These are phyloP conservation scores for Poecilus cupreus DNA, from an alignment of 2,888 invertebrate species.

Conservation along the genomic window DNA sequence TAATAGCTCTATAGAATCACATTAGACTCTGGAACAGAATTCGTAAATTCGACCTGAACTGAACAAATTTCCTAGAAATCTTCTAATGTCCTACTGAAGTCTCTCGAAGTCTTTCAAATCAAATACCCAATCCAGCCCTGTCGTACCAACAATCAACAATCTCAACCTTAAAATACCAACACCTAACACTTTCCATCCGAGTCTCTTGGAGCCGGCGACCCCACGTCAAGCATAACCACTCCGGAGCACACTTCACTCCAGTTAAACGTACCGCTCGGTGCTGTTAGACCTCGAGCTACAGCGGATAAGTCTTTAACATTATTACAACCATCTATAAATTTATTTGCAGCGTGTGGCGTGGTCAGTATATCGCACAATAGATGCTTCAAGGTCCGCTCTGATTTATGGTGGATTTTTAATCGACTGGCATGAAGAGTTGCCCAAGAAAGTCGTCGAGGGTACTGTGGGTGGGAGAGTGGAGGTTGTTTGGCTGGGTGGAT, in stretches of 20 bases:
- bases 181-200: too few species aligned
- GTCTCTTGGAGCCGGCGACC: neutral
- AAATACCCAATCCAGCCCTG: too few species aligned
- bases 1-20: too few species aligned
- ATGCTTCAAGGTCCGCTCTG: conserved; percentile 50
- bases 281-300: conserved; percentile 41
- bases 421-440: conserved; percentile 32
- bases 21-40: too few species aligned
- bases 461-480: neutral
- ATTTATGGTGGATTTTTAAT: conserved; percentile 51
- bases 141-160: too few species aligned
- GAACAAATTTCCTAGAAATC: too few species aligned
- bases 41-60: too few species aligned
- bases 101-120: too few species aligned
- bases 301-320: conserved; percentile 19
- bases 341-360: conserved; percentile 36
- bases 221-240: neutral
- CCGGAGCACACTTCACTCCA: neutral
- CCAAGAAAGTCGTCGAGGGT: neutral
- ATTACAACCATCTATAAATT: conserved; percentile 43
- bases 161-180: too few species aligned
- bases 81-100: too few species aligned
- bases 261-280: neutral
- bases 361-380: conserved; percentile 48
- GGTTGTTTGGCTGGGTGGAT: neutral